Conservation (phyloP, 2,113 vertebrate genomes). For the Ondatra zibethicus region DNA sequence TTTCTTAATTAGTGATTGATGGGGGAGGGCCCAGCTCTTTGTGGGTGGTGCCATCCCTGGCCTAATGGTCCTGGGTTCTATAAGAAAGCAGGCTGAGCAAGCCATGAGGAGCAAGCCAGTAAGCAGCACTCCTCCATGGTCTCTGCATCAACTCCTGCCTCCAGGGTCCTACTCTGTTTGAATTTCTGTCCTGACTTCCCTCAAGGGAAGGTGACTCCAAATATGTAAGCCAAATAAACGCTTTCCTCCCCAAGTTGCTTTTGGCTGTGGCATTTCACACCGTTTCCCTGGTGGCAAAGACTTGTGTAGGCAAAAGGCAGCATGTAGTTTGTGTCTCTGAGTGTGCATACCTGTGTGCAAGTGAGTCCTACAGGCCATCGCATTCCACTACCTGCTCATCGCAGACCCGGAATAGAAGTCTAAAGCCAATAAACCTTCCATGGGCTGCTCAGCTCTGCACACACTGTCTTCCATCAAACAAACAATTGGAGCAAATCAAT, state of each 20-base stretch:
- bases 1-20: neutral
- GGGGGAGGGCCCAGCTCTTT: neutral
- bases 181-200: neutral
- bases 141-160: neutral
- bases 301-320: neutral
- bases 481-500: conserved; percentile 30
- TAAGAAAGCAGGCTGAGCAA: neutral
- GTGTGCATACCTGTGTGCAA: neutral
- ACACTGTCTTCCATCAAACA: neutral
- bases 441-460: neutral
- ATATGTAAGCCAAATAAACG: neutral
- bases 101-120: neutral
- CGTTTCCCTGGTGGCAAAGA: neutral
- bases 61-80: neutral
- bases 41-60: neutral
- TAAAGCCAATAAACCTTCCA: neutral
- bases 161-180: neutral
- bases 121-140: neutral
- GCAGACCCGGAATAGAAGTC: neutral
- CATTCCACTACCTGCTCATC: neutral
- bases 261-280: neutral
- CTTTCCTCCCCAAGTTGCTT: neutral
- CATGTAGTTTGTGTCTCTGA: neutral
- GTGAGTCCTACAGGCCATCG: neutral
- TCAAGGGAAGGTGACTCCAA: too few species aligned